Evolutionary conservation across 1,140 invertebrate species (phyloP), one percentile per base, ranked within the genome.

Genomic region (Ips nitidus): DNA sequence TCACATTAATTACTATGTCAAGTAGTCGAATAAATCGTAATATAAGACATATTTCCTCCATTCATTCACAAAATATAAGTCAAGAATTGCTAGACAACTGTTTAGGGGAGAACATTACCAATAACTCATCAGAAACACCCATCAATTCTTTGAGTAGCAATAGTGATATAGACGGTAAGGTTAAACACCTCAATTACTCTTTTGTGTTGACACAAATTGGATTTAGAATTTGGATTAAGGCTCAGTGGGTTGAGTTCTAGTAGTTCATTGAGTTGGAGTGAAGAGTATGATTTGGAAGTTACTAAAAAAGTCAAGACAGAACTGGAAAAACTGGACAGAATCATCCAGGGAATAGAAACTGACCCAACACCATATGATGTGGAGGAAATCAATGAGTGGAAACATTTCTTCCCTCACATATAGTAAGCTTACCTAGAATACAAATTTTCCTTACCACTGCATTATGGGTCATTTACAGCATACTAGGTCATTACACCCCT

Each of bases 241-340:
- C 7, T 71, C 7, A 66, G 56, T 56, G 69, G 52, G 4, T 37
- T 66, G 38, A 75, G 74, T 62, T 74, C 75, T 8, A 75, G 74
- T 6, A 77, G 76, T 66, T 76, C 76, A n/a, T 39, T 76, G 52
- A 77, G 75, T 66, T 76, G 76, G 75, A 72, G 74, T 42, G 75
- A 75, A 39, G 76, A 76, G 37, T 73, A 70, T 67, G 75, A 77
- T 43, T 53, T 41, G 37, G 76, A 77, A 70, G 65, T 70, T 2
- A 71, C 67, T n/a, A 74, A 60, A 42, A 66, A 59, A 69, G 71
- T 77, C 2, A 66, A 75, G 52, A 42, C 62, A 45, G 74, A 77
- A 69, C 63, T 76, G 36, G 74, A 76, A 56, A 73, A 61, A 43
- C 71, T 77, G 60, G 72, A 77, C 61, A 73, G 62, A 45, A 55